Conservation (phyloP, 1,140 invertebrate species). For the Aphis craccivora region DNA sequence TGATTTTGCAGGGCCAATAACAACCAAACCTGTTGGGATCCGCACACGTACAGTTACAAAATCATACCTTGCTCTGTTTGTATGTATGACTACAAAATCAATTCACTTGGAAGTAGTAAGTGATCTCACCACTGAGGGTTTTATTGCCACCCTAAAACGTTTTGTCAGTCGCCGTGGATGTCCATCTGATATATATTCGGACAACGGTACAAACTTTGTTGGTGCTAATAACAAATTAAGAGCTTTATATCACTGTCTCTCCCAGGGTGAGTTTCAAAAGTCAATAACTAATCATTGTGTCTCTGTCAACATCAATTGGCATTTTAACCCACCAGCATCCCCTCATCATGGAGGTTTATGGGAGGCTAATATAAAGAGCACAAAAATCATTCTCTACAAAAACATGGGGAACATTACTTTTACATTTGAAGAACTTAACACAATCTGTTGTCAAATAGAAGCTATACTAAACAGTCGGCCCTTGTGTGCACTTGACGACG, state of each 20-base stretch:
- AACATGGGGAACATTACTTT: constrained; percentile 20
- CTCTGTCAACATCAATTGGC: background rate
- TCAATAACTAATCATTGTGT: background rate
- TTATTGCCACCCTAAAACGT: constrained; percentile 62
- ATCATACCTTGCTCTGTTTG: constrained; percentile 60
- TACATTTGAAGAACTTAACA: constrained; percentile 58
- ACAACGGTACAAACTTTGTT: constrained; percentile 60
- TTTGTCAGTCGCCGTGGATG: constrained; percentile 62
- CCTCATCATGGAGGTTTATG: constrained; percentile 60
- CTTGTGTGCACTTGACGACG: constrained; percentile 61
- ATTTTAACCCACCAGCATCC: constrained; percentile 19
- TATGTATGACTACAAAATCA: constrained; percentile 62
- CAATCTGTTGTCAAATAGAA: constrained; percentile 60
- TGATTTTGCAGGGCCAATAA: constrained; percentile 31
- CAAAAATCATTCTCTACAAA: background rate
- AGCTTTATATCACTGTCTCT: background rate
- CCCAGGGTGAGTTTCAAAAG: background rate
- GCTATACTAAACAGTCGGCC: constrained; percentile 64
- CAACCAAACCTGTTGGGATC: constrained; percentile 60
- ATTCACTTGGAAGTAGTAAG: constrained; percentile 62
- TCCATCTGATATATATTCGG: constrained; percentile 38
- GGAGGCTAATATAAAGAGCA: constrained; percentile 61
- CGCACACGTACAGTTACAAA: constrained; percentile 60
- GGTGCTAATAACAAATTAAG: constrained; percentile 49
- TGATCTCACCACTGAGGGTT: constrained; percentile 60